phyloP scores from a whole-genome alignment of 2,113 vertebrate species.

The Calidris pygmaea region DNA sequence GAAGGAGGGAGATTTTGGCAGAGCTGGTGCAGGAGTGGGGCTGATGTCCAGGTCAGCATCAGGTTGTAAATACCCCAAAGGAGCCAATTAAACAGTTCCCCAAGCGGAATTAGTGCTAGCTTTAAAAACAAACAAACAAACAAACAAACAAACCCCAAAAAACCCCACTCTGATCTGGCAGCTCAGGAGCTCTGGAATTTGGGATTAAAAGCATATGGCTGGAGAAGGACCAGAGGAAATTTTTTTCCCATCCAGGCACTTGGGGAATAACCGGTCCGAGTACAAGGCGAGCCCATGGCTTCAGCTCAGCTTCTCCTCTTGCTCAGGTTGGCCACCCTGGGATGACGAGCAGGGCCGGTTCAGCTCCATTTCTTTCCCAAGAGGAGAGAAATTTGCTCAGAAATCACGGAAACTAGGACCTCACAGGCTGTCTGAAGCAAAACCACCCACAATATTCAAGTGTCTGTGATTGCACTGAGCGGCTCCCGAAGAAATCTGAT shows the following conservation, averaged over 20 bases:
- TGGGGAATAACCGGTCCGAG: accelerated
- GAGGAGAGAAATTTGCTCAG: not conserved
- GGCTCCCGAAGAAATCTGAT: not conserved
- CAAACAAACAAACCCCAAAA: not conserved
- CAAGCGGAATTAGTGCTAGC: not conserved
- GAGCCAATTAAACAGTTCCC: not conserved
- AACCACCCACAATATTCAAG: not conserved
- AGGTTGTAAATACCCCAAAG: not conserved
- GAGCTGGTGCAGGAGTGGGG: not conserved
- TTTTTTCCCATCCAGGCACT: not conserved
- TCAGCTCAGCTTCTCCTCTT: not conserved
- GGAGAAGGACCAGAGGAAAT: not conserved
- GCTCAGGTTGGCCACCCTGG: not conserved
- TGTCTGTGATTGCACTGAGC: not conserved
- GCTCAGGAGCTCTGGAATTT: not conserved
- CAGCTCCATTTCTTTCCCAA: not conserved
- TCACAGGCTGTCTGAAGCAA: not conserved
- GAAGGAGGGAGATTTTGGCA: not conserved
- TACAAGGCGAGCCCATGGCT: not conserved
- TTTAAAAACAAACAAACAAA: not conserved
- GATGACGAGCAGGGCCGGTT: accelerated
- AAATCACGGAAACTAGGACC: not conserved
- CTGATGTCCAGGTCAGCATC: not conserved
- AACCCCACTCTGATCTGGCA: not conserved
- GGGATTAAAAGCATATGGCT: not conserved